These are phyloP conservation scores for Paramuricea clavata DNA, from an alignment of 92 coral and sea anemone species.

Conservation along the genomic window DNA sequence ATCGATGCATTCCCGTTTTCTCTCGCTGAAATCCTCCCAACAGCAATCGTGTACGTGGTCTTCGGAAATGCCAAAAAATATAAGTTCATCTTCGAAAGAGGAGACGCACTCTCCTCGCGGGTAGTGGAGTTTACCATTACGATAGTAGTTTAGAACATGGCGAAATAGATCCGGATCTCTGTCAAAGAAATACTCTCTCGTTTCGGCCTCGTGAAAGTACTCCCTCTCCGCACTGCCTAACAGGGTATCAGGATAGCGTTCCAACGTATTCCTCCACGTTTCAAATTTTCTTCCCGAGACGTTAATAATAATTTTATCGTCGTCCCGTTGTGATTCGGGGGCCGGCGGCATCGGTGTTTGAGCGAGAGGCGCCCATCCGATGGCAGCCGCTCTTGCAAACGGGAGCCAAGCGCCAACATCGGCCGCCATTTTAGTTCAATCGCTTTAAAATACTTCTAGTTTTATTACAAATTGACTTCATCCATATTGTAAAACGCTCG, in stretches of 20 bases:
- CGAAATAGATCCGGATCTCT: constrained; percentile 96
- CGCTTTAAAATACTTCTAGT: not conserved
- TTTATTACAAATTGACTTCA: not conserved
- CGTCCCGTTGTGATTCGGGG: constrained; percentile 90
- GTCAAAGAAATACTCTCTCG: constrained; percentile 97
- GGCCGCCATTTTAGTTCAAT: constrained; percentile 85
- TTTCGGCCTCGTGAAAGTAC: constrained; percentile 94
- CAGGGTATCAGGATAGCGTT: constrained; percentile 97
- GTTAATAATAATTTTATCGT: constrained; percentile 96
- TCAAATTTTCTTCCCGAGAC: constrained; percentile 99
- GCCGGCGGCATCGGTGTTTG: constrained; percentile 99
- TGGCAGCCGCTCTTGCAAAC: constrained; percentile 99
- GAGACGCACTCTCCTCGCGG: constrained; percentile 99
- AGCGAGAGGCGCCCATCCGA: constrained; percentile 99
- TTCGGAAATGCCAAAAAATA: constrained; percentile 97
- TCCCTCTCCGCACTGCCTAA: constrained; percentile 98
- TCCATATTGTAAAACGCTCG: constrained; percentile 35
- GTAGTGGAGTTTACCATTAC: constrained; percentile 91
- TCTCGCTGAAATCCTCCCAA: constrained; percentile 99
- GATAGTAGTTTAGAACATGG: constrained; percentile 88
- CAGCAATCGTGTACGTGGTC: constrained; percentile 99
- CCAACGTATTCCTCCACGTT: constrained; percentile 98
- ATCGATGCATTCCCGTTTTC: constrained; percentile 97
- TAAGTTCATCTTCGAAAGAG: constrained; percentile 91
- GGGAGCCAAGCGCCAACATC: constrained; percentile 99